Evolutionary conservation across 92 coral and sea anemone species (phyloP).

Genomic region (Heteractis magnifica): DNA sequence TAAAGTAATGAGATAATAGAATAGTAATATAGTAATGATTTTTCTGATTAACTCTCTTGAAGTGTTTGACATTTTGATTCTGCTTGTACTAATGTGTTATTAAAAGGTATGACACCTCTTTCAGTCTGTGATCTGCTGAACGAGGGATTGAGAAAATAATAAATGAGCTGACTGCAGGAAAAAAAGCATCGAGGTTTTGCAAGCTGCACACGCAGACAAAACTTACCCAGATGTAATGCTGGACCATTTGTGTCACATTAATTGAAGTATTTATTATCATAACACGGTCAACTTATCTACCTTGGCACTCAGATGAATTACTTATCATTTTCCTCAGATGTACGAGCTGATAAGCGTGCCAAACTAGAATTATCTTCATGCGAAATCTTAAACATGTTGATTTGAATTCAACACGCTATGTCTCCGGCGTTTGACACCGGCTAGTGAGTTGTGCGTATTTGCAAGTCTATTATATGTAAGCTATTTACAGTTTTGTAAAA

Average conservation of each 20-base stretch:
- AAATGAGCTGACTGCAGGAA: not conserved
- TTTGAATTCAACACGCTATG: not conserved
- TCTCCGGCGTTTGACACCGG: not conserved
- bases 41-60: not conserved
- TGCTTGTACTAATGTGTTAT: not conserved
- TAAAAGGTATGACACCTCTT: not conserved
- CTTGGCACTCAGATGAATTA: slow-evolving; percentile 9
- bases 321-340: slow-evolving; percentile 18
- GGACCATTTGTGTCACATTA: slow-evolving; percentile 29
- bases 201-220: not conserved
- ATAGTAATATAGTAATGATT: not conserved
- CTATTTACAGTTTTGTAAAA: slow-evolving; percentile 23
- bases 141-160: not conserved
- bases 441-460: not conserved
- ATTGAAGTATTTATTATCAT: slow-evolving; percentile 40
- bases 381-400: slow-evolving; percentile 22
- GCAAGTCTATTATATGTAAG: slow-evolving; percentile 34
- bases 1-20: not conserved
- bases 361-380: slow-evolving; percentile 3
- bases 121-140: not conserved
- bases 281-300: slow-evolving; percentile 36
- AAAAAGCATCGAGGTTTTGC: not conserved
- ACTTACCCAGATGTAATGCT: slow-evolving; percentile 12
- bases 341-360: slow-evolving; percentile 29
- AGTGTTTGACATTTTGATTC: not conserved